These are phyloP conservation scores for Muschampia plurimacula DNA, from an alignment of 2,888 invertebrate genomes.

Conservation along the genomic window DNA sequence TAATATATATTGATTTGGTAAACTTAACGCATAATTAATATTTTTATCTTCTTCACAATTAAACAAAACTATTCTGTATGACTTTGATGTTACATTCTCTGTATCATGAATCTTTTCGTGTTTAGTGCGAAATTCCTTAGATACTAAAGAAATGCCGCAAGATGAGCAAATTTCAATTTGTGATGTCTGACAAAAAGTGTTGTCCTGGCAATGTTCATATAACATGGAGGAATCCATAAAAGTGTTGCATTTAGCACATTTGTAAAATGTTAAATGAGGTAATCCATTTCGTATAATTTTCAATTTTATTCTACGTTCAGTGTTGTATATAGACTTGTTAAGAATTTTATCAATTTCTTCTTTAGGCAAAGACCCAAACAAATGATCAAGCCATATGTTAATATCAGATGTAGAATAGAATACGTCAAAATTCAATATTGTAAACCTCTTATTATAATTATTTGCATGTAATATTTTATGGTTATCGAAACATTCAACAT, in stretches of 20 bases:
- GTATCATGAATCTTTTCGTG: slow-evolving; percentile 62
- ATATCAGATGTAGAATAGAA: slow-evolving; percentile 60
- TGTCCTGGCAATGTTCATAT: slow-evolving; percentile 56
- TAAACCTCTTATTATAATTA: slow-evolving; percentile 42
- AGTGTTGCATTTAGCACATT: slow-evolving; percentile 63
- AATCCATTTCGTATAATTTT: slow-evolving; percentile 60
- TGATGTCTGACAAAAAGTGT: slow-evolving; percentile 45
- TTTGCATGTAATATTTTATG: slow-evolving; percentile 53
- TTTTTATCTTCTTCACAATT: slow-evolving; percentile 58
- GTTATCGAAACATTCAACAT: slow-evolving; percentile 48
- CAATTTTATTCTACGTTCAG: slow-evolving; percentile 67
- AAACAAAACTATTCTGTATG: slow-evolving; percentile 61
- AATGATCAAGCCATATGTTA: slow-evolving; percentile 62
- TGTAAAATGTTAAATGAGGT: slow-evolving; percentile 57
- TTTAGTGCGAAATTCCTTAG: slow-evolving; percentile 49
- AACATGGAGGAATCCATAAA: slow-evolving; percentile 57
- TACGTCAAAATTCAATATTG: slow-evolving; percentile 59
- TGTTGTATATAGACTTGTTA: slow-evolving; percentile 62
- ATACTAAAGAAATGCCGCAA: slow-evolving; percentile 62
- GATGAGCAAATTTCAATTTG: slow-evolving; percentile 58
- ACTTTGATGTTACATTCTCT: slow-evolving; percentile 49
- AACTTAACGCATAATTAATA: slow-evolving; percentile 53
- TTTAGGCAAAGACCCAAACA: slow-evolving; percentile 54
- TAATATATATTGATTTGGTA: slow-evolving; percentile 55
- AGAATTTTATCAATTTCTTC: slow-evolving; percentile 52